Evolutionary conservation across 2,888 invertebrate genomes (phyloP).

Genomic region (Leucania comma): DNA sequence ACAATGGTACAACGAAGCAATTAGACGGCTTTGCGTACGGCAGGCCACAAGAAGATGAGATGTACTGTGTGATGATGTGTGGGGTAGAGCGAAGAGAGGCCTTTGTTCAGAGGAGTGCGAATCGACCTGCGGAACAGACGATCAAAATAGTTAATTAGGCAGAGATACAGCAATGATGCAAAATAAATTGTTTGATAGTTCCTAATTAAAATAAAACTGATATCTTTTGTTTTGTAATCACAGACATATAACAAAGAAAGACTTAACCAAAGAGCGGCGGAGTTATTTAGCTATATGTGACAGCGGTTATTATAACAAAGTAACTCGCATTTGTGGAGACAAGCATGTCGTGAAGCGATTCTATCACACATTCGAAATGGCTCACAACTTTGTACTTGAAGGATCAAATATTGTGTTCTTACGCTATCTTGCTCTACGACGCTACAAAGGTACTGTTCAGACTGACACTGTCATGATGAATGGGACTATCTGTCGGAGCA

Average conservation of each 20-base stretch:
- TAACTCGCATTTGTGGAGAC: slow-evolving; percentile 86
- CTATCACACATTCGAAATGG: slow-evolving; percentile 87
- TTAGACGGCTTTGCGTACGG: not conserved
- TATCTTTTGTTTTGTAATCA: slow-evolving; percentile 33
- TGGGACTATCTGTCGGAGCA: slow-evolving; percentile 90
- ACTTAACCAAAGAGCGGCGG: slow-evolving; percentile 87
- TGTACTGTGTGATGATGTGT: no score
- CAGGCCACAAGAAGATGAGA: not conserved
- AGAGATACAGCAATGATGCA: not conserved
- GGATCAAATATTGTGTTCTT: slow-evolving; percentile 91
- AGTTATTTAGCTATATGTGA: slow-evolving; percentile 90
- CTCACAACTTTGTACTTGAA: slow-evolving; percentile 91
- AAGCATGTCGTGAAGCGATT: slow-evolving; percentile 84
- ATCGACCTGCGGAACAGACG: no score
- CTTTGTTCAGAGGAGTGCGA: slow-evolving; percentile 20
- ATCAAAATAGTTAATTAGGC: not conserved
- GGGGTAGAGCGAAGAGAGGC: not conserved
- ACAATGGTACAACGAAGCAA: not conserved
- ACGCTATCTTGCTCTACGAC: slow-evolving; percentile 90
- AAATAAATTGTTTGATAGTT: not conserved
- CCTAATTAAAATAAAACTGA: slow-evolving; percentile 12
- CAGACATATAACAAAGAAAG: slow-evolving; percentile 85
- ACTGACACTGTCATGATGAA: slow-evolving; percentile 91
- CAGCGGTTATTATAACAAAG: slow-evolving; percentile 89
- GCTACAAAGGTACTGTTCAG: slow-evolving; percentile 89